Conservation (phyloP, 2,113 vertebrate genomes). For the Pangasianodon hypophthalmus region DNA sequence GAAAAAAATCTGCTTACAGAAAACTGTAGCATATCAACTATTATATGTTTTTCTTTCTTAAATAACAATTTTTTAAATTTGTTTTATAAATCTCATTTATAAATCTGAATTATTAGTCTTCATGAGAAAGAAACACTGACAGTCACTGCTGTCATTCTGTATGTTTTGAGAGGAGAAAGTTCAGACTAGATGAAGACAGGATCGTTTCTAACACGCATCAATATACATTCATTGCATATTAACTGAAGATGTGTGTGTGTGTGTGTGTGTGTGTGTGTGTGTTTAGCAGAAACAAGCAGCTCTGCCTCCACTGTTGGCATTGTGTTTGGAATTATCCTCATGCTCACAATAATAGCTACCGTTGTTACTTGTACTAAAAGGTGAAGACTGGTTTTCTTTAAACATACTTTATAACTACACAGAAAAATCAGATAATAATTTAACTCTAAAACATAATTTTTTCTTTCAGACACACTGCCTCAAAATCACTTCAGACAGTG, state of each 20-base stretch:
- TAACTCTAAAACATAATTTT: not conserved
- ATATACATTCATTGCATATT: not conserved
- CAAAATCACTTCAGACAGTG: not conserved
- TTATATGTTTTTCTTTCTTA: too few relatives aligned
- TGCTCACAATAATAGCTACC: not conserved
- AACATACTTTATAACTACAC: not conserved
- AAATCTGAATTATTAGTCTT: too few relatives aligned
- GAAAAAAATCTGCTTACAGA: too few relatives aligned
- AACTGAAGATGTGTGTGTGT: not conserved
- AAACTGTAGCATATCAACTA: too few relatives aligned
- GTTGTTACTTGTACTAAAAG: constrained; percentile 13
- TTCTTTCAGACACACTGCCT: constrained; percentile 16
- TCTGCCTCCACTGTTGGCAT: constrained; percentile 1
- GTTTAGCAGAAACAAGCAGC: not conserved
- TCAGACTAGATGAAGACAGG: too few relatives aligned
- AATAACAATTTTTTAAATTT: too few relatives aligned
- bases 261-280: constrained; percentile 7
- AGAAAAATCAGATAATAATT: not conserved
- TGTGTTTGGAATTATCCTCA: constrained; percentile 25
- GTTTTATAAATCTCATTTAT: too few relatives aligned
- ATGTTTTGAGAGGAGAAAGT: too few relatives aligned
- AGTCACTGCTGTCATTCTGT: too few relatives aligned
- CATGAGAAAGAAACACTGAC: too few relatives aligned
- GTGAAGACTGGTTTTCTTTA: not conserved
- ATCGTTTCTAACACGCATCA: not conserved